Percentiles rank a stretch among this genome's conserved stretches.
Evolutionary conservation across 2,113 vertebrate genomes (phyloP).

Genomic region (Illadopsis cleaveri): DNA sequence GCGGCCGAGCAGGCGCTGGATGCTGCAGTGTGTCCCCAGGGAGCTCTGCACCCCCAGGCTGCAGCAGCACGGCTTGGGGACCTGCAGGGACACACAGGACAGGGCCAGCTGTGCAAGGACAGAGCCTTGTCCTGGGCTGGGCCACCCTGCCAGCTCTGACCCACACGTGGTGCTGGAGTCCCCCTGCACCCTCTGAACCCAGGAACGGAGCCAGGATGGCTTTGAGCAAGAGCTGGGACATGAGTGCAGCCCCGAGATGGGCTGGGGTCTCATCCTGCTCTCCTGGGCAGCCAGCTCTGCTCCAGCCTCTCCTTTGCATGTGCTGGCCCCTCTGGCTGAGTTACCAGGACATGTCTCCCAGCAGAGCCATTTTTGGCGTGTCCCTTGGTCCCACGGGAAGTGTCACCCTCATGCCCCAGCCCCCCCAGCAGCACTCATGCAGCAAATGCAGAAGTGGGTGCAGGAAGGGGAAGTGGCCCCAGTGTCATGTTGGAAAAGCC

Average conservation of each 20-base stretch:
- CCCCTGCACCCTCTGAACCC: neutral
- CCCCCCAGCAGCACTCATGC: rapidly evolving
- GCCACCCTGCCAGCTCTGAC: neutral
- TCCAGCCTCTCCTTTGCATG: neutral
- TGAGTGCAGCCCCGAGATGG: rapidly evolving
- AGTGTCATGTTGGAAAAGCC: rapidly evolving
- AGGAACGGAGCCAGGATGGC: neutral
- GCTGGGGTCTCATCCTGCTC: neutral
- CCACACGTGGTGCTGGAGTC: rapidly evolving
- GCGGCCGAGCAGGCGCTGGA: conserved; percentile 68
- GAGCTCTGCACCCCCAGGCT: conserved; percentile 10
- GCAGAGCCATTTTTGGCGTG: rapidly evolving
- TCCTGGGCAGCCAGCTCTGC: neutral
- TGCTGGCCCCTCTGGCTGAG: neutral
- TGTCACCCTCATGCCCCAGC: neutral
- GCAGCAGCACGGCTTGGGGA: neutral
- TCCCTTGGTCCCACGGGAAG: neutral
- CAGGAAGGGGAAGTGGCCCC: neutral
- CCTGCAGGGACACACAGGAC: conserved; percentile 17
- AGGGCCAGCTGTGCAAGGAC: rapidly evolving
- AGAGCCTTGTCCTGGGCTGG: neutral
- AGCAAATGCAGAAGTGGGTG: neutral
- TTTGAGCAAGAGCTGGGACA: neutral
- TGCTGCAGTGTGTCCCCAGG: conserved; percentile 64
- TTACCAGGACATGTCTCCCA: neutral